Conservation (phyloP, 2,113 vertebrate genomes). For the human region GRCh38 chr6:143646001-143646500, state of each 20-base stretch:
- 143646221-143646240: neutral
- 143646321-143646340: neutral
- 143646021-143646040: neutral
- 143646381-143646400: conserved; percentile 16
- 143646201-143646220: neutral
- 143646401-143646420: neutral
- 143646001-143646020: neutral
- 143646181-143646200: neutral
- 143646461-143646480: neutral
- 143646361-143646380: neutral
- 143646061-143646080: neutral
- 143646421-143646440: neutral
- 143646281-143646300: conserved; percentile 26
- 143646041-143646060: neutral
- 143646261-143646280: neutral
- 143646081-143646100: neutral
- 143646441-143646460: neutral
- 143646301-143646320: neutral
- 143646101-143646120: neutral
- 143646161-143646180: neutral
- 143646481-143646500: neutral
- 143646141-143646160: neutral
- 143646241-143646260: neutral
- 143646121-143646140: neutral
- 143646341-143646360: neutral